phyloP scores from a whole-genome alignment of 2,797 vertebrate species.

The Lutjanus argentimaculatus region DNA sequence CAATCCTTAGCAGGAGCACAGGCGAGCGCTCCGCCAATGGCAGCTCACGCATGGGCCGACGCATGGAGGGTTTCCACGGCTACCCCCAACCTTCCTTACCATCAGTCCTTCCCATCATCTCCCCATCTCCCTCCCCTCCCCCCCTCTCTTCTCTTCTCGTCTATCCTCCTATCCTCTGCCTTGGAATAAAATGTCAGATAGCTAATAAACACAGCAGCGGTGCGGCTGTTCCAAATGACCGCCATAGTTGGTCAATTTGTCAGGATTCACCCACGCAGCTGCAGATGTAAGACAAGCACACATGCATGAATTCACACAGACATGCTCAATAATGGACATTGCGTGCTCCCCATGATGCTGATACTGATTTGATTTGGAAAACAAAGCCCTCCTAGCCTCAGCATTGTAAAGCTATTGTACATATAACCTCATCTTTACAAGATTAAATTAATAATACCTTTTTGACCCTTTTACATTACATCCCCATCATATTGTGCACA shows the following conservation, averaged over 20 bases:
- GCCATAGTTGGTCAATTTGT: slow-evolving; percentile 58
- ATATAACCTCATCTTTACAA: not conserved
- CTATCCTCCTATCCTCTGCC: slow-evolving; percentile 50
- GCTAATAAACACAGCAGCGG: slow-evolving; percentile 66
- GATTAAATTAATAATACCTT: no score
- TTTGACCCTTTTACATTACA: no score
- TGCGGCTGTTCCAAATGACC: slow-evolving; percentile 50
- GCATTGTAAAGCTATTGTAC: not conserved
- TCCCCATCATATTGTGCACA: no score
- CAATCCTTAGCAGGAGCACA: slow-evolving; percentile 62
- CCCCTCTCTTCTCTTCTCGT: slow-evolving; percentile 1
- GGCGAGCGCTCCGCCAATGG: slow-evolving; percentile 74
- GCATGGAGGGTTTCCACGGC: slow-evolving; percentile 83
- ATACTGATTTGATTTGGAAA: not conserved
- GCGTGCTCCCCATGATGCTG: slow-evolving; percentile 8
- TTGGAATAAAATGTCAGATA: slow-evolving; percentile 80
- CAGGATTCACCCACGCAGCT: slow-evolving; percentile 38
- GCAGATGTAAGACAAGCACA: slow-evolving; percentile 10
- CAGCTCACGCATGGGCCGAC: slow-evolving; percentile 54
- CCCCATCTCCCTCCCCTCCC: not conserved
- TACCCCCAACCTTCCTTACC: slow-evolving; percentile 75
- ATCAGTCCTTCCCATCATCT: slow-evolving; percentile 38
- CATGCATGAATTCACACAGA: slow-evolving; percentile 7
- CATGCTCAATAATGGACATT: slow-evolving; percentile 22
- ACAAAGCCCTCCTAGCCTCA: not conserved